Evolutionary conservation across 2,797 vertebrate species (phyloP).

Genomic region (Alauda arvensis): DNA sequence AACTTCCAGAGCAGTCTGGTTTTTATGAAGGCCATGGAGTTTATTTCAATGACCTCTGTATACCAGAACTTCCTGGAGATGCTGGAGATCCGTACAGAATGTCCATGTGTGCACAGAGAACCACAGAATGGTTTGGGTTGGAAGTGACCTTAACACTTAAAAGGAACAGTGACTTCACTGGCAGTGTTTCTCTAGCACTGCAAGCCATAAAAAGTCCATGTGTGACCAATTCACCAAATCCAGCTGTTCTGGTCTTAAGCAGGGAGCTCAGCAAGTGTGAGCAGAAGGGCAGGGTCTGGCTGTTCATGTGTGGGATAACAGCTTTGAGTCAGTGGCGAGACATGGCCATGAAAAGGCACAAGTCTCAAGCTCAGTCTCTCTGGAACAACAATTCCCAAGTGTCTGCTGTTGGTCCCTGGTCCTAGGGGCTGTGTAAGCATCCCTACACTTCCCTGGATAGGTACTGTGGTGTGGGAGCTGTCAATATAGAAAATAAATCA

Average conservation of each 20-base stretch:
- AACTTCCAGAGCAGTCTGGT: background rate
- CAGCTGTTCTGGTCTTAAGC: background rate
- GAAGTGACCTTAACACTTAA: background rate
- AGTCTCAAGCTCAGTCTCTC: background rate
- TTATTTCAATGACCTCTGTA: background rate
- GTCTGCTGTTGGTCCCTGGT: background rate
- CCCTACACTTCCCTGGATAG: background rate
- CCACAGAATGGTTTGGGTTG: background rate
- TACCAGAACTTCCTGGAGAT: background rate
- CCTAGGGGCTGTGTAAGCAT: too few relatives aligned
- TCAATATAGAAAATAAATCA: background rate
- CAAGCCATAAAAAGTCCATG: fast-evolving
- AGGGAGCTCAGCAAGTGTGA: background rate
- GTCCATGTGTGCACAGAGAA: background rate
- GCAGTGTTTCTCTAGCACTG: background rate
- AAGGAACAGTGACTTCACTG: background rate
- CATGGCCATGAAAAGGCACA: background rate
- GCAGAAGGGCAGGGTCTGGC: background rate
- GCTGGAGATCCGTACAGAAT: background rate
- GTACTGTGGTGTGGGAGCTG: fast-evolving
- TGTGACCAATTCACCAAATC: background rate
- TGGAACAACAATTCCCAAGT: fast-evolving
- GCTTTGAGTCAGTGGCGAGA: fast-evolving
- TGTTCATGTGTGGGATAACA: background rate
- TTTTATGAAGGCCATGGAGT: background rate